A percentile compares a stretch with the other conserved stretches of the same genome.
Evolutionary conservation across 2,113 vertebrate species (phyloP).

Genomic region (Telmatochromis sp.): DNA sequence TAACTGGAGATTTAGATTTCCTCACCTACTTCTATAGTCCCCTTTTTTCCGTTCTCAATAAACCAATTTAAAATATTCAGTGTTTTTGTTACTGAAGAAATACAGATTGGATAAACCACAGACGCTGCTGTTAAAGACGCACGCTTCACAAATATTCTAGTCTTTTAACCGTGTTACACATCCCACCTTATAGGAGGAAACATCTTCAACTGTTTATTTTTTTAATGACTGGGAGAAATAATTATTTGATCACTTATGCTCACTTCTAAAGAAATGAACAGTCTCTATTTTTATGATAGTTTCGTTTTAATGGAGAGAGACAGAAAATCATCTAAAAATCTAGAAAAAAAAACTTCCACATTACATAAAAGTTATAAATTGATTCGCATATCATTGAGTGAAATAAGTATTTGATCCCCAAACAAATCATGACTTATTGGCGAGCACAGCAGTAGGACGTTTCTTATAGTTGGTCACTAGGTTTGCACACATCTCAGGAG

Average conservation of each 20-base stretch:
- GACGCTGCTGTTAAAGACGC: neutral
- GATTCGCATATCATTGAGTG: neutral
- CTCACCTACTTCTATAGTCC: neutral
- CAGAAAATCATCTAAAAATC: no score
- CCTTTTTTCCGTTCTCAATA: neutral
- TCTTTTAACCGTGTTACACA: neutral
- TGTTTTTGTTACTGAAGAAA: neutral
- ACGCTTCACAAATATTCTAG: neutral
- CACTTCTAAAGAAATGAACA: no score
- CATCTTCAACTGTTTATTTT: neutral
- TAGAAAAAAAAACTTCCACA: no score
- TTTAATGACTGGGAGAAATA: neutral
- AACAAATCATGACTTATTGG: neutral
- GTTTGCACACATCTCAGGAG: neutral
- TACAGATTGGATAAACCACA: neutral
- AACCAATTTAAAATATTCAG: neutral
- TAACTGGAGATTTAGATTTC: neutral
- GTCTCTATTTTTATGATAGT: no score
- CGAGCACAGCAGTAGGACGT: neutral
- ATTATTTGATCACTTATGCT: neutral
- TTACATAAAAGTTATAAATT: neutral
- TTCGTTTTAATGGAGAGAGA: no score
- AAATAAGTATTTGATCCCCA: neutral
- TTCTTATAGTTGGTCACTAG: neutral
- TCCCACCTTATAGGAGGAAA: neutral